Percentiles rank a stretch among this genome's conserved stretches.
Evolutionary conservation across 2,113 vertebrate genomes (phyloP).

Genomic region (Apodemus sylvaticus): DNA sequence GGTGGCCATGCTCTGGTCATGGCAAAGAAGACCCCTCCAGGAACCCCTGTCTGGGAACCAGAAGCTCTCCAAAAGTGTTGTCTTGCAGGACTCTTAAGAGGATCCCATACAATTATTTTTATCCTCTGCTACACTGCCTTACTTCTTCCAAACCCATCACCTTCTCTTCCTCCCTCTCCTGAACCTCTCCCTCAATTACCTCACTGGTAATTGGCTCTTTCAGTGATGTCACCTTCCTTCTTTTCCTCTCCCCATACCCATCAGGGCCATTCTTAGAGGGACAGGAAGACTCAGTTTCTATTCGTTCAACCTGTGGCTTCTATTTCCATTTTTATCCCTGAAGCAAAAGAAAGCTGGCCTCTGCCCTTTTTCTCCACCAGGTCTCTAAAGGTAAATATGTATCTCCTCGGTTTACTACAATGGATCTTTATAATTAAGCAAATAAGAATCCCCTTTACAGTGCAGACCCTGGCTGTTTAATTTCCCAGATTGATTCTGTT

Average conservation of each 20-base stretch:
- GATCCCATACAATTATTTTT: no score
- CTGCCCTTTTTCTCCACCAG: background rate
- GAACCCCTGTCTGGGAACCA: no score
- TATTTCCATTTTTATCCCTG: background rate
- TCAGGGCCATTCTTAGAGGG: background rate
- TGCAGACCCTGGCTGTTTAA: background rate
- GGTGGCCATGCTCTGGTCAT: no score
- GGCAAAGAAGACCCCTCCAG: no score
- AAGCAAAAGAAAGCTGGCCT: background rate
- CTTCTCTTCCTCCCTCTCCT: no score
- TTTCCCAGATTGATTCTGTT: no score
- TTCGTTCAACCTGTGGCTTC: background rate
- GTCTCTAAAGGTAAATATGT: background rate
- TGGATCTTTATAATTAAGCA: background rate
- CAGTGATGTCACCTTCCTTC: background rate
- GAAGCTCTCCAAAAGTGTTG: no score
- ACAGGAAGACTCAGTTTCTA: background rate
- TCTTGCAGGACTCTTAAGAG: no score
- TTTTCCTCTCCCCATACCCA: background rate
- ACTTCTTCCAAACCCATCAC: no score
- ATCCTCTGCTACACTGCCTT: no score
- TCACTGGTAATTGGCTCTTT: no score
- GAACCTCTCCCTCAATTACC: no score
- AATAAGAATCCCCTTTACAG: background rate
- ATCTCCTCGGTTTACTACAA: background rate